Evolutionary conservation across 2,888 invertebrate genomes (phyloP).

Genomic region (Platycheirus rosarum): DNA sequence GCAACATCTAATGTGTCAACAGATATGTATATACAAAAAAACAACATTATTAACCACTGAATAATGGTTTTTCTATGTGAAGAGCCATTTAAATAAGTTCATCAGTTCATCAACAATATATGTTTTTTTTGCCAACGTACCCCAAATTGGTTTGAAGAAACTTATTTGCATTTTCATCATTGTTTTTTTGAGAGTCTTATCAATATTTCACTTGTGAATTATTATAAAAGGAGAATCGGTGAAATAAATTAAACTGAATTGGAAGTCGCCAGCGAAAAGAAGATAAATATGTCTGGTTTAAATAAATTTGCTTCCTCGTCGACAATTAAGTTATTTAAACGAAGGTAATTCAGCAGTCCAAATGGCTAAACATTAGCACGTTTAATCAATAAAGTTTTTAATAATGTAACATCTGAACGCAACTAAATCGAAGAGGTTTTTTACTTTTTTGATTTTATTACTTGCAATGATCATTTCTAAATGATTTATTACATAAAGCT

Average conservation of each 20-base stretch:
- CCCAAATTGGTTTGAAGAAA: neutral
- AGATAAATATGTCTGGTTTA: conserved; percentile 13
- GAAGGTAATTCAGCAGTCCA: neutral
- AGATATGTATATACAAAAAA: neutral
- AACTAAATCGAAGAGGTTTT: conserved; percentile 16
- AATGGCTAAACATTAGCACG: neutral
- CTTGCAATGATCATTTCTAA: conserved; percentile 19
- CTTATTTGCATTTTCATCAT: conserved; percentile 16
- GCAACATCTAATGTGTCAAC: conserved; percentile 29
- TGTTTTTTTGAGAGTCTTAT: neutral
- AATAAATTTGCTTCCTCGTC: neutral
- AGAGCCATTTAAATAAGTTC: conserved; percentile 36
- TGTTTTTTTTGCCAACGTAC: neutral
- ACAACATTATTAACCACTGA: conserved; percentile 24
- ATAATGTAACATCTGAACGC: neutral
- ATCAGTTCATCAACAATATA: conserved; percentile 50
- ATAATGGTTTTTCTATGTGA: conserved; percentile 35
- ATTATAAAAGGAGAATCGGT: neutral
- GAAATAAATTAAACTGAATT: neutral
- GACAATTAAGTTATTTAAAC: neutral
- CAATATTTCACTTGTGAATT: conserved; percentile 2
- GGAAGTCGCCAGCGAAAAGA: conserved; percentile 10
- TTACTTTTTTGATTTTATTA: conserved; percentile 24
- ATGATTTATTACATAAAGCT: conserved; percentile 31
- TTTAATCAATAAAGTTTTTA: neutral